Evolutionary conservation across 1,140 invertebrate genomes (phyloP).

Genomic region (Ceratitis capitata): DNA sequence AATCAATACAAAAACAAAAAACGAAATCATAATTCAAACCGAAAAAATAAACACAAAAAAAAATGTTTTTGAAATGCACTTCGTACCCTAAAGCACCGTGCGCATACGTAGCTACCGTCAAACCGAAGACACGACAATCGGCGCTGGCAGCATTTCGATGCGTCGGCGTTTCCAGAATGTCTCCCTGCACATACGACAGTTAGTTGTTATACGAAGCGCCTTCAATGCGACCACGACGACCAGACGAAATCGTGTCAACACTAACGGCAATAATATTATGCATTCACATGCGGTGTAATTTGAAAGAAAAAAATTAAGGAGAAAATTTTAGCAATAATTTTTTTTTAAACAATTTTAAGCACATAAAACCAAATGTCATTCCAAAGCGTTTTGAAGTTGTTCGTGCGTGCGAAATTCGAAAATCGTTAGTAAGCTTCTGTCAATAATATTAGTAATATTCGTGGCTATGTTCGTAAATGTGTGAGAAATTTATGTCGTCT

Average conservation of each 20-base stretch:
- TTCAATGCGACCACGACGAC: constrained; percentile 45
- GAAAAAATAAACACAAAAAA: neutral
- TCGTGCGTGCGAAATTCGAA: neutral
- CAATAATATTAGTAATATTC: neutral
- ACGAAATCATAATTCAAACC: neutral
- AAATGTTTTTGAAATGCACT: neutral
- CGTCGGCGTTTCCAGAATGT: constrained; percentile 58
- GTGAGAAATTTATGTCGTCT: neutral
- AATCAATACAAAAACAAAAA: neutral
- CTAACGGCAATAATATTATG: neutral
- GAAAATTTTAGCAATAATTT: too few relatives aligned
- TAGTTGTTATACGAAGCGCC: constrained; percentile 59
- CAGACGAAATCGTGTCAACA: neutral
- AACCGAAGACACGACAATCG: constrained; percentile 54
- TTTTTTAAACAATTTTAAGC: neutral
- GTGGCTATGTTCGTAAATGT: neutral
- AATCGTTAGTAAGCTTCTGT: neutral
- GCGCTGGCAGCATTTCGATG: constrained; percentile 50
- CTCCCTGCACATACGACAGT: constrained; percentile 57
- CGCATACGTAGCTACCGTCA: constrained; percentile 59
- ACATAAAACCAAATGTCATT: neutral
- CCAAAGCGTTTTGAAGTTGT: neutral
- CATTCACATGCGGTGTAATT: constrained; percentile 55
- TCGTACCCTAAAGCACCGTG: constrained; percentile 51
- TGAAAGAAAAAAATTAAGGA: neutral